Base-by-base conservation (phyloP, 2,797 vertebrate species). In the Taeniopygia guttata region DNA sequence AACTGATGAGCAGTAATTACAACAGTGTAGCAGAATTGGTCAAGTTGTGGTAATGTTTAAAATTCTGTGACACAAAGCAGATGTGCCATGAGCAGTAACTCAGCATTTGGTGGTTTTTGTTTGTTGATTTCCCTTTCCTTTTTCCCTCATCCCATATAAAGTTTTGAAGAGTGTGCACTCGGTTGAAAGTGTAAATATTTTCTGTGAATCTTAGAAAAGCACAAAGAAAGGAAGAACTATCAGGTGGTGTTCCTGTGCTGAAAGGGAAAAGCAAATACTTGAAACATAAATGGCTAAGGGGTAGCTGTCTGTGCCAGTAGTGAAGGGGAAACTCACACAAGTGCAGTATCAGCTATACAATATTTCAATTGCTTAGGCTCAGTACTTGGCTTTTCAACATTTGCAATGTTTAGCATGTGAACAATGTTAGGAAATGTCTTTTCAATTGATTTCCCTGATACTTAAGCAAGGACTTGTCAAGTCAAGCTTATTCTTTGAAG, bases 121-220 rank as follows among this genome's bases (percentile, higher is more conserved):
- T 73, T 69, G 34, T 76, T 91, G 36, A 32, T 81, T 89, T 67
- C 32, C 10, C 20, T 48, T 73, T 36, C 27, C 2, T 16, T 78
- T 45, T 78, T 66, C n/a, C 15, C 7, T 32, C 3, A 9, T 11
- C 5, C 4, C 0, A 1, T 34, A 29, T 12, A 70, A 5, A 1
- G 0, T 79, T 74, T 72, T 76, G 43, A 84, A 76, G 30, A 76
- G 30, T 2, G 1, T 56, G 20, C 11, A 8, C 17, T 92, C 9
- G 20, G 16, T 36, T 91, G 32, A 43, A 76, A 74, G 7, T 32
- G 32, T 62, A 49, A 67, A 52, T 90, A 55, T 66, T 96, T 94
- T 84, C 51, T 88, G 13, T 58, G 55, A 64, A 36, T 40, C 5
- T 60, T n/a, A 59, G 38, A 55, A 72, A 73, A 79, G 11, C 26